These are phyloP conservation scores for Etheostoma perlongum DNA, from an alignment of 2,797 vertebrate genomes.

Conservation along the genomic window DNA sequence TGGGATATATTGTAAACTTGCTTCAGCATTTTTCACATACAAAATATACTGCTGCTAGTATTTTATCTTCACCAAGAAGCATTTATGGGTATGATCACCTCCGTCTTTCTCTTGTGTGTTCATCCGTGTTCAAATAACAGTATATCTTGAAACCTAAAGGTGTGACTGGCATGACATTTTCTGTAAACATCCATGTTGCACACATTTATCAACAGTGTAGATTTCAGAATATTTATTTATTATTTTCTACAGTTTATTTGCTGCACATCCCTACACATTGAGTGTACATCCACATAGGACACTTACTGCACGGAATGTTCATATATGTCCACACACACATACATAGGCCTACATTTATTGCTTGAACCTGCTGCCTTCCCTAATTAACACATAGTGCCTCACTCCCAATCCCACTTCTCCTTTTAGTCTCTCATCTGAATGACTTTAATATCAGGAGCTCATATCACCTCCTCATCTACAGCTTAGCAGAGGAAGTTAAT, in stretches of 20 bases:
- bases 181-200: neutral
- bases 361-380: conserved; percentile 60
- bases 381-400: conserved; percentile 72
- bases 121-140: neutral
- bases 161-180: neutral
- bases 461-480: conserved; percentile 79
- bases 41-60: neutral
- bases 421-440: conserved; percentile 72
- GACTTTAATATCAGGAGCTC: conserved; percentile 81
- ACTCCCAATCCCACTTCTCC: conserved; percentile 66
- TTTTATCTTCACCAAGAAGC: neutral
- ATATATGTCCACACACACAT: conserved; percentile 15
- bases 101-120: neutral
- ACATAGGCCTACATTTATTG: neutral
- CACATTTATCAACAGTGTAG: neutral
- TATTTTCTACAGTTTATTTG: neutral
- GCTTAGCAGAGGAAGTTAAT: conserved; percentile 84
- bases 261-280: neutral
- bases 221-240: neutral
- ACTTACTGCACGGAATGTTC: neutral
- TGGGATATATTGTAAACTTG: neutral
- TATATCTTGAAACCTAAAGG: neutral
- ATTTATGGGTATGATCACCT: neutral
- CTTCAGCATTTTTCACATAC: neutral
- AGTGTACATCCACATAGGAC: neutral